A percentile compares a stretch with the other conserved stretches of the same genome.
Evolutionary conservation across 2,797 vertebrate species (phyloP).

Genomic region (Mormyrops attenuatus): DNA sequence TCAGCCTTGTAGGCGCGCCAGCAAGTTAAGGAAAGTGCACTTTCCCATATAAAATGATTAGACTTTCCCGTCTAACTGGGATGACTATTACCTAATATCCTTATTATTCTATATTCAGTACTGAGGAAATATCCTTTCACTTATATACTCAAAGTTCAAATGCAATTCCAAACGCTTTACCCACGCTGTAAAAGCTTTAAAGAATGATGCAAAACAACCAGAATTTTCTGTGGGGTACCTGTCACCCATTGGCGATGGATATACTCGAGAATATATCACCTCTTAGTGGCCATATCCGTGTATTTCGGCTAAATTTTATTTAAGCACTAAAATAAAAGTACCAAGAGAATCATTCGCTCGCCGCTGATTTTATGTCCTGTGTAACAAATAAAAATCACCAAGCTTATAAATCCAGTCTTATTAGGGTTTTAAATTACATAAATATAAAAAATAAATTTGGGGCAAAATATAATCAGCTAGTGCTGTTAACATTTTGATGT

Average conservation of each 20-base stretch:
- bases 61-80: background rate
- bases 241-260: background rate
- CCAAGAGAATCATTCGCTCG: background rate
- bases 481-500: background rate
- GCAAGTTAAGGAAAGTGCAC: background rate
- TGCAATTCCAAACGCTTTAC: background rate
- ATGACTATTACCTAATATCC: background rate
- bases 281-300: background rate
- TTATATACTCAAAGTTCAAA: background rate
- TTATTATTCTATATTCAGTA: background rate
- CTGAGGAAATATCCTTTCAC: background rate
- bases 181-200: background rate
- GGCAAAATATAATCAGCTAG: background rate
- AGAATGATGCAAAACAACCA: background rate
- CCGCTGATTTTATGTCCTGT: background rate
- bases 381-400: background rate
- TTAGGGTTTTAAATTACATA: background rate
- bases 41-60: background rate
- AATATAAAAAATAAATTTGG: background rate
- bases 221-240: background rate
- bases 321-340: slow-evolving; percentile 5
- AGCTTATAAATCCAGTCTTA: background rate
- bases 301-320: background rate
- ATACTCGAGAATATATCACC: slow-evolving; percentile 4
- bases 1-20: background rate